Conservation (phyloP, 2,797 vertebrate species). For the Artibeus jamaicensis region DNA sequence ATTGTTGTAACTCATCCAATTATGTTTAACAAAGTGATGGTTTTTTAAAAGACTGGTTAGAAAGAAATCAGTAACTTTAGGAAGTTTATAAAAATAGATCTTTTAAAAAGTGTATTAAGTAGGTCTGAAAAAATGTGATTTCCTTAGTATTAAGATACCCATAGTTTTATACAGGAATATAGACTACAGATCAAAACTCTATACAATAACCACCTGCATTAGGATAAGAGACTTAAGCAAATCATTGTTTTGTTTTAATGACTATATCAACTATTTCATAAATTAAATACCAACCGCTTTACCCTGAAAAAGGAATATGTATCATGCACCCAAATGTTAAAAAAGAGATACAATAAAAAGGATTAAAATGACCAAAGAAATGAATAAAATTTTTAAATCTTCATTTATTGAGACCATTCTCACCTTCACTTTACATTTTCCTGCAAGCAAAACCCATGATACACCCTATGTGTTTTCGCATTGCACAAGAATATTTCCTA, state of each 20-base stretch:
- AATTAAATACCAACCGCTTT: neutral
- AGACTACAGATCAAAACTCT: neutral
- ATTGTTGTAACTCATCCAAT: neutral
- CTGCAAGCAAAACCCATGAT: neutral
- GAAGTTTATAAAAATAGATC: neutral
- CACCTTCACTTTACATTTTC: neutral
- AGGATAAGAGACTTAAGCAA: neutral
- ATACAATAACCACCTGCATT: neutral
- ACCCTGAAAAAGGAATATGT: neutral
- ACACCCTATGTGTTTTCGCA: neutral
- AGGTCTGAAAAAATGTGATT: neutral
- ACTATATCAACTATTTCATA: neutral
- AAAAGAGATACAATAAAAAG: neutral
- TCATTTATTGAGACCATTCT: neutral
- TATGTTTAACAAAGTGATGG: conserved; percentile 36
- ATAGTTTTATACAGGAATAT: neutral
- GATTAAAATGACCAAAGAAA: neutral
- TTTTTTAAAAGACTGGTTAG: neutral
- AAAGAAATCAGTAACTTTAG: neutral
- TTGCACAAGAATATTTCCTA: neutral
- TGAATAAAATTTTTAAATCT: neutral
- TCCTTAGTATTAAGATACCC: neutral
- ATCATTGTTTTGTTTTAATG: neutral
- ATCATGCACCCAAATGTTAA: neutral
- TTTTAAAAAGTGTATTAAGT: neutral